phyloP scores from a whole-genome alignment of 2,113 vertebrate species.

The Willisornis vidua region DNA sequence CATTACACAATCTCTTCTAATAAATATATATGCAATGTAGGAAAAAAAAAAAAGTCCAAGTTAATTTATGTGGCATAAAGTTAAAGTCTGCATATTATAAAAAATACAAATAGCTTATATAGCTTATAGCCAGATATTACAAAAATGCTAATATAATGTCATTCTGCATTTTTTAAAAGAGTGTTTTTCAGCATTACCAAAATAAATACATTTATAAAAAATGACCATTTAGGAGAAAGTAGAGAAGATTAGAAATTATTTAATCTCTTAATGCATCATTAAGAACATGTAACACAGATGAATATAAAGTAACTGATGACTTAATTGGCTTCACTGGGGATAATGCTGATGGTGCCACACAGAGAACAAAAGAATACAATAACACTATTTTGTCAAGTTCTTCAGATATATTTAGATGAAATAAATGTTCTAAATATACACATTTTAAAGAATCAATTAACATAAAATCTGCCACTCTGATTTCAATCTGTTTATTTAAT shows the following conservation, averaged over 20 bases:
- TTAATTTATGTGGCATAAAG: background rate
- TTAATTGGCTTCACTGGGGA: constrained; percentile 45
- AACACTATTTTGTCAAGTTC: background rate
- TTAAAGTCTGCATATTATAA: background rate
- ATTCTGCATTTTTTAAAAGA: constrained; percentile 18
- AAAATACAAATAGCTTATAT: background rate
- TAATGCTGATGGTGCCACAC: constrained; percentile 31
- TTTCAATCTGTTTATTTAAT: background rate
- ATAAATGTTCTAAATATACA: background rate
- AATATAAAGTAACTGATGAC: constrained; percentile 56
- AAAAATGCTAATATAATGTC: background rate
- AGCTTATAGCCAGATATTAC: background rate
- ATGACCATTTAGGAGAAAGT: constrained; percentile 52
- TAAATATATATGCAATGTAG: background rate
- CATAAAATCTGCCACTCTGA: background rate
- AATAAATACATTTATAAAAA: constrained; percentile 46
- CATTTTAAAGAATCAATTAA: background rate
- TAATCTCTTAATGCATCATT: constrained; percentile 48
- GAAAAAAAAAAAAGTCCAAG: background rate
- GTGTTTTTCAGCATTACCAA: constrained; percentile 3
- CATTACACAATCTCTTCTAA: background rate
- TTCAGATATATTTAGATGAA: constrained; percentile 21
- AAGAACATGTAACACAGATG: constrained; percentile 62
- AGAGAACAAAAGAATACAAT: constrained; percentile 5
- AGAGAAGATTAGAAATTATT: constrained; percentile 20